These are phyloP conservation scores for Lacanobia wlatinum DNA, from an alignment of 2,888 invertebrate species.

Conservation along the genomic window DNA sequence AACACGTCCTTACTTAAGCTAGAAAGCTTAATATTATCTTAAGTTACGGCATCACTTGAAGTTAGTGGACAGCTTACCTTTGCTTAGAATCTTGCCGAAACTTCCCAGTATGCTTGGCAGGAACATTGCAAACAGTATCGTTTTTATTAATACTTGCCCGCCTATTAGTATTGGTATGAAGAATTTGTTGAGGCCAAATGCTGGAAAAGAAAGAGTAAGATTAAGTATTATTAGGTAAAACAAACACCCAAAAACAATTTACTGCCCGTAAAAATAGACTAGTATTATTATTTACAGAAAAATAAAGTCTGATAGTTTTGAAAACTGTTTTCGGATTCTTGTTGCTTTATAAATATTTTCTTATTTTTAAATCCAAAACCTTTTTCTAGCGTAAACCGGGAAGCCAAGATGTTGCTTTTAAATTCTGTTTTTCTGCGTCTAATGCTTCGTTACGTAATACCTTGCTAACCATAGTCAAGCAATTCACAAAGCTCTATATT, in stretches of 20 bases:
- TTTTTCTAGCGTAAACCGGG: too few relatives aligned
- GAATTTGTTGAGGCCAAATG: slow-evolving; percentile 95
- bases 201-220: slow-evolving; percentile 84
- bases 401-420: too few relatives aligned
- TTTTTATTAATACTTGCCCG: slow-evolving; percentile 94
- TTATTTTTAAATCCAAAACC: too few relatives aligned
- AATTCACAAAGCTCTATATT: not conserved
- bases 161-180: slow-evolving; percentile 95
- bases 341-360: too few relatives aligned
- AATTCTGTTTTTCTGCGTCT: too few relatives aligned
- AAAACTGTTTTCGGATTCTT: too few relatives aligned
- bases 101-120: slow-evolving; percentile 96
- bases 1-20: slow-evolving; percentile 20
- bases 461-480: not conserved
- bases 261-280: not conserved
- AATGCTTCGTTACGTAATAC: too few relatives aligned
- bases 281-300: too few relatives aligned
- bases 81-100: slow-evolving; percentile 95
- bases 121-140: slow-evolving; percentile 95
- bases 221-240: not conserved
- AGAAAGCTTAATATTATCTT: slow-evolving; percentile 25
- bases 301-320: too few relatives aligned
- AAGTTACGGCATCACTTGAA: slow-evolving; percentile 49
- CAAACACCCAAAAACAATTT: not conserved
- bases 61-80: slow-evolving; percentile 90